phyloP scores from a whole-genome alignment of 30 jellyfish, hydroid and myxozoan species.

The Hydractinia echinata region DNA sequence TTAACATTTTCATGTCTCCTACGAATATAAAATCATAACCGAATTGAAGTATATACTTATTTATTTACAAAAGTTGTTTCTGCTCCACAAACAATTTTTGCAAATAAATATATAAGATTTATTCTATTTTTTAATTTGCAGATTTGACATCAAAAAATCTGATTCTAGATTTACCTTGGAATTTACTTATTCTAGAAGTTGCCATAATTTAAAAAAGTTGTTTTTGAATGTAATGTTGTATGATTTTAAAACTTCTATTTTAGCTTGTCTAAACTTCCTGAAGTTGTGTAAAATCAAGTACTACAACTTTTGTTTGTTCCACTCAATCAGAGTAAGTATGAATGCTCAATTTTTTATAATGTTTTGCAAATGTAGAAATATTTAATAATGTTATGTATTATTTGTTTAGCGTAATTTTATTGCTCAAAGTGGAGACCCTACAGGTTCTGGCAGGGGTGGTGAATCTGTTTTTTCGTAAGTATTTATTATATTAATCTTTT shows the following conservation, averaged over 20 bases:
- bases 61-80: no score
- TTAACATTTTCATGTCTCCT: no score
- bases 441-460: conserved; percentile 96
- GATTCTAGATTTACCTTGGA: no score
- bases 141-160: no score
- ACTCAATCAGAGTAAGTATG: conserved; percentile 73
- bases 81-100: no score
- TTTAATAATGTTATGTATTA: background rate
- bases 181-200: no score
- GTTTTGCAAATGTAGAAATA: background rate
- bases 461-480: conserved; percentile 78
- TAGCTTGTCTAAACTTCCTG: conserved; percentile 85
- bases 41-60: no score
- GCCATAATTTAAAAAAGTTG: no score
- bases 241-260: background rate
- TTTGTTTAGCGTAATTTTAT: conserved; percentile 66
- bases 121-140: no score
- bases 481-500: background rate
- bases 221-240: no score
- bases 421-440: conserved; percentile 99
- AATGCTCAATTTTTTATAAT: background rate
- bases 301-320: conserved; percentile 80
- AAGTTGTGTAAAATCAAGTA: conserved; percentile 90
- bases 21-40: no score
- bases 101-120: no score